phyloP scores from a whole-genome alignment of 1,140 invertebrate genomes.

The Drosophila rhopaloa region DNA sequence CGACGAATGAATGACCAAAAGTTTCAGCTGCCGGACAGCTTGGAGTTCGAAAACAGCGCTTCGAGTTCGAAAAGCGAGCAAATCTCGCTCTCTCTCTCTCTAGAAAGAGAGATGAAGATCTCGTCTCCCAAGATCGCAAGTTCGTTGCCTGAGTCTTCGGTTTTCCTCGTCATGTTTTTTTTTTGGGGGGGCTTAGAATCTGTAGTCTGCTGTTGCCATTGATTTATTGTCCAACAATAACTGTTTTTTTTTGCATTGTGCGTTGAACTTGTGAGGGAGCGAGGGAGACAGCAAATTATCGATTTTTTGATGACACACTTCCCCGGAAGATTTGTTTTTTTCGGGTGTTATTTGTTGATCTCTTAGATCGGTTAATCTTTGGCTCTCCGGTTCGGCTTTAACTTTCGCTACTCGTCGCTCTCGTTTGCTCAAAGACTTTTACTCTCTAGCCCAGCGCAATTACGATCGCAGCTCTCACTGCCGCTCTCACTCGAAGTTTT shows the following conservation, averaged over 20 bases:
- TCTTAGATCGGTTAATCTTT: constrained; percentile 13
- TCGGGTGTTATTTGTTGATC: constrained; percentile 19
- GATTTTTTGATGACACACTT: constrained; percentile 58
- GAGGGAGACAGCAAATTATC: constrained; percentile 6
- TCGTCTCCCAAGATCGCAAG: constrained; percentile 27
- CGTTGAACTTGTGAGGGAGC: constrained; percentile 33
- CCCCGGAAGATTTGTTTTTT: constrained; percentile 15
- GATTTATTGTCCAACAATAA: constrained; percentile 76
- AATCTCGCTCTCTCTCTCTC: constrained; percentile 3
- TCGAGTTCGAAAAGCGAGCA: constrained; percentile 53
- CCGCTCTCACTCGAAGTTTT: constrained; percentile 21
- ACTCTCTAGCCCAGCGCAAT: constrained; percentile 56
- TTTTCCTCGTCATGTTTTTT: constrained; percentile 29
- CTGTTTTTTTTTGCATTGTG: constrained; percentile 70
- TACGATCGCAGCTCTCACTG: constrained; percentile 36
- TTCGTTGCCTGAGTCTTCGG: constrained; percentile 50
- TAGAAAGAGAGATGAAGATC: constrained; percentile 4
- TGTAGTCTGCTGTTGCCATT: constrained; percentile 42
- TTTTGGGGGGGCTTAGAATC: constrained; percentile 50
- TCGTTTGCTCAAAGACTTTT: constrained; percentile 57
- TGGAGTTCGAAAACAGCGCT: constrained; percentile 59
- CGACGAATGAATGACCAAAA: constrained; percentile 71
- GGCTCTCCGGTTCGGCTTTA: constrained; percentile 22
- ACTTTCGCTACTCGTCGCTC: constrained; percentile 65
- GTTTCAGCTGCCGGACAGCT: constrained; percentile 48